Base-by-base conservation (phyloP, 2,888 invertebrate species). In the Portevinia maculata region DNA sequence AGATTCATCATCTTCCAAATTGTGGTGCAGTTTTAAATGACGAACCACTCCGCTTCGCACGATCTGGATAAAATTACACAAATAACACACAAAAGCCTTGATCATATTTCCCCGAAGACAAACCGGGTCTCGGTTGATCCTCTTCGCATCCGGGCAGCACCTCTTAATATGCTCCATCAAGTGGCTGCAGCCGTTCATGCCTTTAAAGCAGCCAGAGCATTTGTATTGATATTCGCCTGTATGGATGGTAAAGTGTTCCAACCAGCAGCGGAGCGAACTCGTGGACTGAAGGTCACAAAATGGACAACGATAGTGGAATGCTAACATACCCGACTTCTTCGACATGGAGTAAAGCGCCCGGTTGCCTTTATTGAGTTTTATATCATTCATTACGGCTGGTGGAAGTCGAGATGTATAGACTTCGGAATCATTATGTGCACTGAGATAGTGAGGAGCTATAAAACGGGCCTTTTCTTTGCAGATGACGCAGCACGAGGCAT, bases 141-240 rank as follows among this genome's bases (percentile, higher is more conserved):
- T 78, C 28, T 53, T 79, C 5, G 60, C 79, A 11, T 60, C 52
- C 13, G 57, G 74, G n/a, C 48, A 76, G 24, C 71, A 84, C 3
- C 9, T 13, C 5, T 48, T 70, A 0, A 86, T 62, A 62, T 89
- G 89, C 0, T 19, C 17, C 0, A 32, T 30, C 1, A 87, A 30
- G 28, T 70, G 13, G 11, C 65, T 44, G 13, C 28, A 75, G 3
- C 74, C 84, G 62, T 78, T 73, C 11, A 55, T 30, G 0, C 60
- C 74, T 8, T 67, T 28, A 6, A 79, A 81, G 69, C 96, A 96
- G 52, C 91, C 90, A 0, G 92, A 92, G 88, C 96, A 96, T 19
- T 91, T 88, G 78, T 93, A 94, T 65, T 94, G 92, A 85, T 94
- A 95, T 89, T 97, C 96, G 0, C 96, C 96, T 0, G 96, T 96